Percentiles rank a stretch among this genome's conserved stretches.
These are phyloP conservation scores for Teleopsis dalmanni DNA, from an alignment of 1,140 invertebrate species.

Conservation along the genomic window DNA sequence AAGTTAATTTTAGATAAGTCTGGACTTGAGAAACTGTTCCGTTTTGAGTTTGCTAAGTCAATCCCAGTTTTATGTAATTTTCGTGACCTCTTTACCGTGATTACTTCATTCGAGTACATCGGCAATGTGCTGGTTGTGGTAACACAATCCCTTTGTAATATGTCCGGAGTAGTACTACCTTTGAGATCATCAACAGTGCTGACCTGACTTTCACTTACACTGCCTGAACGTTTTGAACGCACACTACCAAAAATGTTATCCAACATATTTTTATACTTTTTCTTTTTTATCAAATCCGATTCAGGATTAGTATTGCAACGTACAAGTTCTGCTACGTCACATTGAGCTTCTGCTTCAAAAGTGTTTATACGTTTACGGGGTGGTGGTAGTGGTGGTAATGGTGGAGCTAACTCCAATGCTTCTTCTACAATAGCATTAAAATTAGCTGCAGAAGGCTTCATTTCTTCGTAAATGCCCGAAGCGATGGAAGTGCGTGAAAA, in stretches of 20 bases:
- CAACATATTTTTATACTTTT: conserved; percentile 37
- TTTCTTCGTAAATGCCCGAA: conserved; percentile 42
- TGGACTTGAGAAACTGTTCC: conserved; percentile 41
- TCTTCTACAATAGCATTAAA: conserved; percentile 21
- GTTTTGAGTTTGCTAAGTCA: conserved; percentile 22
- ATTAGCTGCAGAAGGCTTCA: conserved; percentile 22
- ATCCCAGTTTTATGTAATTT: conserved; percentile 7
- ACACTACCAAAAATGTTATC: conserved; percentile 29
- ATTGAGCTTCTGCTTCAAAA: conserved; percentile 18
- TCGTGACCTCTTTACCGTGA: neutral
- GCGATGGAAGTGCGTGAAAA: conserved; percentile 28
- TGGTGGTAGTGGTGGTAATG: conserved; percentile 30
- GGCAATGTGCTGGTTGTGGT: conserved; percentile 6
- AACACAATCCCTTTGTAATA: conserved; percentile 2
- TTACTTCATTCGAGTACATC: conserved; percentile 25
- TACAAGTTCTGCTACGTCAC: conserved; percentile 21
- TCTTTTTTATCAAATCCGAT: conserved; percentile 37
- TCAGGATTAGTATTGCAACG: conserved; percentile 39
- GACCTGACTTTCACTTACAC: conserved; percentile 21
- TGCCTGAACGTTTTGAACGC: conserved; percentile 30
- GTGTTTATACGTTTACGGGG: conserved; percentile 36
- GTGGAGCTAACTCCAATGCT: conserved; percentile 16
- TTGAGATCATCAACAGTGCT: conserved; percentile 14
- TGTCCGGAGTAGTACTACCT: conserved; percentile 1
- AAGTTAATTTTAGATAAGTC: conserved; percentile 38